Evolutionary conservation across 2,797 vertebrate species (phyloP), one percentile per base, ranked within the genome.

Genomic region (Chrysocyon brachyurus): DNA sequence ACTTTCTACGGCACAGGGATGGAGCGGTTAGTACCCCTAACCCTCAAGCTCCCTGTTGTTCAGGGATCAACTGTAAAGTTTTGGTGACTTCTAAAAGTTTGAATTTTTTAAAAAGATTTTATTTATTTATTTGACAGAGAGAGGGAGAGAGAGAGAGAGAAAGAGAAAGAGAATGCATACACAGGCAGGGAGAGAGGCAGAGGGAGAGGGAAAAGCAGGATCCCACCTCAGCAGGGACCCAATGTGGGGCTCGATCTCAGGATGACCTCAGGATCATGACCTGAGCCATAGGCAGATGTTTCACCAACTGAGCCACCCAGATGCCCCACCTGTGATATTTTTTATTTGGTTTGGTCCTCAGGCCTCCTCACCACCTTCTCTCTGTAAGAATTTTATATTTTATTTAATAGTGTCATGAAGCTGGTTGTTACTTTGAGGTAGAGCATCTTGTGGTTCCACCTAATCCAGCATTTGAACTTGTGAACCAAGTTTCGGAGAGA

Each of bases 401-500:
- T 14, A 5, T 26, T 81, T 26, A 28, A 77, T 52, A 40, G 57
- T 82, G 46, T 75, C 19, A 10, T 46, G 66, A 31, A 54, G 33
- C 87, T 26, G n/a, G 6, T 72, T 57, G 56, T 94, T 21, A 10
- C 70, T 83, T 68, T 83, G 88, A 90, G 88, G 56, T 15, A 24
- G 40, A 75, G 56, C 31, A 16, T 61, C 72, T 56, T 72, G 49
- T 59, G 31, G 64, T 79, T 83, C 63, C 26, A 56, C 36, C 36
- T 85, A 33, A 54, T 63, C 72, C 70, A 82, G 63, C 24, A 26
- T 91, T 72, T 94, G 87, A 90, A 86, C 57, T 68, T 63, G 28
- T 24, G 70, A 92, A 93, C 79, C 90, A 81, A 78, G 26, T 64
- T 40, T 28, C 36, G 86, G 86, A 52, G 56, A 90, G 61, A 57